Conservation (phyloP, 2,888 invertebrate species). For the Teleiodes luculella region DNA sequence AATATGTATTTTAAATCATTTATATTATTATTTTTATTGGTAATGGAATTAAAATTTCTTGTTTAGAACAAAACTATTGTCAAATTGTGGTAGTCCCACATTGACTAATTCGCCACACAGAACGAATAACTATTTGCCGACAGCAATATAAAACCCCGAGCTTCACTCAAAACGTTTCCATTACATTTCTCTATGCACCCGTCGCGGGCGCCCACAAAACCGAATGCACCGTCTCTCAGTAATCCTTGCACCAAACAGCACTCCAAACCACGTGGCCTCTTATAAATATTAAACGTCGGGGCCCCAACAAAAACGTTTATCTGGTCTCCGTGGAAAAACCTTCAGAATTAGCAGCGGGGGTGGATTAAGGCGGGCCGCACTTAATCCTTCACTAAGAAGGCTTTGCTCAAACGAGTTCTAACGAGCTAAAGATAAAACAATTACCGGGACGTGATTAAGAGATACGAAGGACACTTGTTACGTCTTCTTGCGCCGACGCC, state of each 20-base stretch:
- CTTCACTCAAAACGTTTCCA: conserved; percentile 41
- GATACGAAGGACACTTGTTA: conserved; percentile 77
- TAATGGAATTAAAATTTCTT: too few relatives aligned
- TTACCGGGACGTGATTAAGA: conserved; percentile 76
- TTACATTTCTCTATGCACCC: conserved; percentile 43
- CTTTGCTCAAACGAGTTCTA: conserved; percentile 79
- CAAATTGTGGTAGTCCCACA: too few relatives aligned
- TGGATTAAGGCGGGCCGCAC: conserved; percentile 76
- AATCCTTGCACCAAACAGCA: conserved; percentile 64
- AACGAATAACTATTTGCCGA: background rate
- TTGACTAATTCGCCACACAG: too few relatives aligned
- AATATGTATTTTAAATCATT: too few relatives aligned
- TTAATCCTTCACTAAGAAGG: conserved; percentile 79
- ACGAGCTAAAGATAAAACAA: conserved; percentile 79
- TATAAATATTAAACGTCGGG: conserved; percentile 73
- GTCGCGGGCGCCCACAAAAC: conserved; percentile 51
- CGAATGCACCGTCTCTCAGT: conserved; percentile 53
- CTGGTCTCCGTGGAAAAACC: conserved; percentile 75
- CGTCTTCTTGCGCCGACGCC: conserved; percentile 61
- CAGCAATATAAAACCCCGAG: background rate
- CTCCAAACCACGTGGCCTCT: conserved; percentile 61
- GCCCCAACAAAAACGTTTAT: conserved; percentile 75
- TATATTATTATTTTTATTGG: too few relatives aligned
- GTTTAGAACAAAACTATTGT: too few relatives aligned
- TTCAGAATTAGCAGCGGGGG: conserved; percentile 75